Evolutionary conservation across 1,140 invertebrate genomes (phyloP), one percentile per base, ranked within the genome.

Genomic region (Hycleus phaleratus): DNA sequence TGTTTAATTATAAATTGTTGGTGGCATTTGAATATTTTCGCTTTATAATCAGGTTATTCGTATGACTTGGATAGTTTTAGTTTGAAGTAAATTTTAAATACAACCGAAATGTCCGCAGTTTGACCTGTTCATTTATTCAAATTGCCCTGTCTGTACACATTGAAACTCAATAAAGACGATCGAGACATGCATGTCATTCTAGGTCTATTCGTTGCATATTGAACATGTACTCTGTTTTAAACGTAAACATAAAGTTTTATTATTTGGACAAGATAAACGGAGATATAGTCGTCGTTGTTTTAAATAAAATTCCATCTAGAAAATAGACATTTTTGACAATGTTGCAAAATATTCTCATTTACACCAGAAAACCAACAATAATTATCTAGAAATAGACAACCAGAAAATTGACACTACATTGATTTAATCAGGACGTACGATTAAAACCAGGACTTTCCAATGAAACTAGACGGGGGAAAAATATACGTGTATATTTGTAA

Each of bases 131-230:
- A 62, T 60, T 60, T 60, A 55, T 62, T 62, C 60, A 62, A 62
- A 62, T 62, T 59, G 57, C 57, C 44, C 55, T 32, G 4, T 32
- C 59, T 47, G 58, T 63, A 56, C 61, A 63, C 58, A 57, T 57
- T 43, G 62, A 61, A 63, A 61, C 62, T 56, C 61, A 63, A 63
- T 63, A 63, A 63, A 63, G 59, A 63, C 55, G 52, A 63, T 60
- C 61, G 47, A 63, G 56, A 61, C 54, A 60, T 63, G 56, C 56
- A 61, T 57, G 59, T 50, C 52, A 39, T 49, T 44, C 52, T 51
- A 32, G 32, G 4, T 7, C 7, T 7, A 7, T 49, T 51, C 56
- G 11, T 45, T 42, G 43, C 50, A 54, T 59, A 59, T 53, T 53
- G 51, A 53, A 45, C 43, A 53, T 40, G 7, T 25, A 11, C 38